These are phyloP conservation scores for Epistrophella euchroma DNA, from an alignment of 2,888 invertebrate genomes.

Conservation along the genomic window DNA sequence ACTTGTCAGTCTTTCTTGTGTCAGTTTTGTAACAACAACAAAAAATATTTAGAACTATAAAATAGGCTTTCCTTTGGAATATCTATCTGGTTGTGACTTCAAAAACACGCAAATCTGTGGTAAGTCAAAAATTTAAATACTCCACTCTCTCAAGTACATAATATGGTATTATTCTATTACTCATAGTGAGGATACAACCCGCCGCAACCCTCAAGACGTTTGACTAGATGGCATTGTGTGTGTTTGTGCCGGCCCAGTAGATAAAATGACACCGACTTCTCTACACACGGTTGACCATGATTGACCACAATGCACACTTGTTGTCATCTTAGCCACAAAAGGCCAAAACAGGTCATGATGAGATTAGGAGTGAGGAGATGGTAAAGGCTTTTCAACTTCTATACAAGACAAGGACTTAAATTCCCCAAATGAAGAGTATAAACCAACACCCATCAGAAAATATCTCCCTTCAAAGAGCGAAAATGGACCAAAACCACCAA, in stretches of 20 bases:
- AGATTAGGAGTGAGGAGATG: background rate
- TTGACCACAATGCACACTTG: conserved; percentile 74
- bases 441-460: background rate
- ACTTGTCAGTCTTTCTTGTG: background rate
- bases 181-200: background rate
- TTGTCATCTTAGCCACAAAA: conserved; percentile 63
- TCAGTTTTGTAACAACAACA: background rate
- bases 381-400: conserved; percentile 16
- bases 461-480: conserved; percentile 3
- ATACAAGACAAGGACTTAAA: background rate
- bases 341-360: conserved; percentile 26
- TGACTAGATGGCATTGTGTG: conserved; percentile 40
- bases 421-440: background rate
- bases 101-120: conserved; percentile 67
- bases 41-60: conserved; percentile 1
- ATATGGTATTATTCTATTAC: background rate
- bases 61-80: conserved; percentile 29
- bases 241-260: background rate
- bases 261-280: conserved; percentile 45
- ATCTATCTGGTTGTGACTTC: conserved; percentile 46
- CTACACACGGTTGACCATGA: conserved; percentile 70
- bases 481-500: conserved; percentile 44
- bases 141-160: background rate
- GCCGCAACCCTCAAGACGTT: conserved; percentile 48
- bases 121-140: conserved; percentile 30